Percentiles rank a stretch among this genome's conserved stretches.
phyloP scores from a whole-genome alignment of 2,113 vertebrate species.

The Gadus macrocephalus region DNA sequence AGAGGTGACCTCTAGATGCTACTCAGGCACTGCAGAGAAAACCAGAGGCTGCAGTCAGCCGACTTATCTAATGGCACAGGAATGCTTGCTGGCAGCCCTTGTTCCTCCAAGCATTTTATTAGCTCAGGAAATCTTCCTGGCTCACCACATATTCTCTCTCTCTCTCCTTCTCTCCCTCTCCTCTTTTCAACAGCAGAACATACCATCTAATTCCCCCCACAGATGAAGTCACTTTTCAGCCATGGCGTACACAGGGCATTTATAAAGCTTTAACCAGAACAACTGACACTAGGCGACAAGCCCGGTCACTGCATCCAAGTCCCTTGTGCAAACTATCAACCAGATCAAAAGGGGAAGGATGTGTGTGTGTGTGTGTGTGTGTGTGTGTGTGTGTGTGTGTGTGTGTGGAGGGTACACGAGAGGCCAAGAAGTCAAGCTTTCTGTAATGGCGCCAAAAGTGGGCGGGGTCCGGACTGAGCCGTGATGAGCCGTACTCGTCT shows the following conservation, averaged over 20 bases:
- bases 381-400: background rate
- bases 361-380: background rate
- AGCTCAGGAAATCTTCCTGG: constrained; percentile 59
- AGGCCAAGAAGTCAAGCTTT: constrained; percentile 51
- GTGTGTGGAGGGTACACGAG: constrained; percentile 4
- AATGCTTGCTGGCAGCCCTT: constrained; percentile 71
- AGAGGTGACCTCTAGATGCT: constrained; percentile 66
- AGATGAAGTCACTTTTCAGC: constrained; percentile 52
- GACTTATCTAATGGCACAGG: constrained; percentile 73
- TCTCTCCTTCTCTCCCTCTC: background rate
- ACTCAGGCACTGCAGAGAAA: constrained; percentile 69
- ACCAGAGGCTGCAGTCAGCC: constrained; percentile 65
- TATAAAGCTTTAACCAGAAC: constrained; percentile 59
- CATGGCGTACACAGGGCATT: constrained; percentile 44
- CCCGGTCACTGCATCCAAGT: constrained; percentile 40
- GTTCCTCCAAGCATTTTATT: constrained; percentile 67
- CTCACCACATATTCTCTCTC: constrained; percentile 50
- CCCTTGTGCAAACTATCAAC: constrained; percentile 18
- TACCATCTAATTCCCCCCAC: constrained; percentile 42
- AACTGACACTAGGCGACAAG: constrained; percentile 51
- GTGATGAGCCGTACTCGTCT: too few species aligned
- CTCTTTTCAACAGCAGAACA: constrained; percentile 51
- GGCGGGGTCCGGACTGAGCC: too few species aligned
- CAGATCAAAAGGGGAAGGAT: constrained; percentile 30
- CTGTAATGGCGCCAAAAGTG: constrained; percentile 10